Base-by-base conservation (phyloP, 2,888 invertebrate genomes). In the Odontocerum albicorne region DNA sequence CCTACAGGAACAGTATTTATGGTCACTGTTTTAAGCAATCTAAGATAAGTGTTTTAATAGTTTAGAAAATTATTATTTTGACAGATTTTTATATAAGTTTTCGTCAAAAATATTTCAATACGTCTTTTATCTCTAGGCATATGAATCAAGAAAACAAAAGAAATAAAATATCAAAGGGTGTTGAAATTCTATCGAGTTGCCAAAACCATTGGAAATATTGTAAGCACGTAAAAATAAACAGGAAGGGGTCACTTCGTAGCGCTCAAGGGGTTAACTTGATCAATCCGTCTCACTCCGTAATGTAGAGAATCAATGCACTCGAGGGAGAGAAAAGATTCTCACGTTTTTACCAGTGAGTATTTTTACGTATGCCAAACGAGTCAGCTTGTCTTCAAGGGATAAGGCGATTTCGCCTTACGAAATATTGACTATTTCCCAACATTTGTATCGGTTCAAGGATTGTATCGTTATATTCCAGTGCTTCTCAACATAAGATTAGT, bases 351-450 rank as follows among this genome's bases (percentile, higher is more conserved):
- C 27, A 10, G 27, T 10, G 27, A 46, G 36, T 46, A 20, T 46
- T 52, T 52, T 57, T 57, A 57, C 57, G 49, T 57, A 57, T 57
- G 52, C 57, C 49, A n/a, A 43, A 44, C 52, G 43, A 49, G 57
- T 42, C 35, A 46, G 20, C 38, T 45, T 52, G 50, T 45, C 42
- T 50, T 57, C 52, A 52, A 57, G 51, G 49, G 47, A 46, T 35
- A 33, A 46, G 35, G 21, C 46, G 46, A 46, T 46, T 46, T 46
- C 19, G 17, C 17, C 20, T 46, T 35, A 15, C 36, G 22, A 46
- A 46, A 46, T 46, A 46, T 46, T 20, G 22, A 46, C 19, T 36
- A 46, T 46, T 46, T 46, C 36, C 36, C 32, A 12, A 44, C 44
- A 44, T 44, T 44, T 44, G 22, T 32, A 33, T 44, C 19, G 27